These are phyloP conservation scores for Graptemys geographica DNA, from an alignment of 2,797 vertebrate species.

Conservation along the genomic window DNA sequence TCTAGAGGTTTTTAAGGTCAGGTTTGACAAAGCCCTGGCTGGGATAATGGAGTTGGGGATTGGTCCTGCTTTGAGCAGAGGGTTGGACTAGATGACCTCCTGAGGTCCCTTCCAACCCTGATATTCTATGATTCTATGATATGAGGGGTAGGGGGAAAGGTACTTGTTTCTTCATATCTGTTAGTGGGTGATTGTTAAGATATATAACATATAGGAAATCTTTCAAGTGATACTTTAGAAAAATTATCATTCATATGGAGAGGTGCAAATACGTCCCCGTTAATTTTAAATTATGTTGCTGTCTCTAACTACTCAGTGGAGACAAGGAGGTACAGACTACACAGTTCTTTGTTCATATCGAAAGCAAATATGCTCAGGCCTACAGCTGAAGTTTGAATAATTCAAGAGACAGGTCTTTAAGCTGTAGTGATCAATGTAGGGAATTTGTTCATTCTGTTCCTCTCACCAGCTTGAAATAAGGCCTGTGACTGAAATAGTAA, in stretches of 20 bases:
- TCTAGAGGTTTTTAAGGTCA: too few relatives aligned
- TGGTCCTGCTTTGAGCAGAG: too few relatives aligned
- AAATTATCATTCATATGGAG: not conserved
- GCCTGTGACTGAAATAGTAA: not conserved
- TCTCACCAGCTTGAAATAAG: not conserved
- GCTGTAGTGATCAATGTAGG: not conserved
- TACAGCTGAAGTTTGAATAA: not conserved
- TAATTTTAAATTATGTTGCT: not conserved
- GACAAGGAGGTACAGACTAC: not conserved
- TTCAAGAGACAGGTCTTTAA: not conserved
- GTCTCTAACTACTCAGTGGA: not conserved
- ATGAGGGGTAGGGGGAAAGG: not conserved
- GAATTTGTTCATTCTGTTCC: not conserved
- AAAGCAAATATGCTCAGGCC: not conserved
- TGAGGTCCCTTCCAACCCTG: too few relatives aligned
- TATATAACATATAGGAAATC: not conserved
- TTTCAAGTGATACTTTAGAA: not conserved
- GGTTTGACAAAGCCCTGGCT: too few relatives aligned
- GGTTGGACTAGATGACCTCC: too few relatives aligned
- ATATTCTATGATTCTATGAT: too few relatives aligned
- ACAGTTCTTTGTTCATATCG: not conserved
- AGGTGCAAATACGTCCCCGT: not conserved
- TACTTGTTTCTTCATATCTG: not conserved
- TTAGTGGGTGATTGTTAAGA: not conserved
- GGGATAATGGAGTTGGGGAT: too few relatives aligned